A percentile compares a stretch with the other conserved stretches of the same genome.
Evolutionary conservation across 2,113 vertebrate genomes (phyloP).

Genomic region (Pachyramphus minor): DNA sequence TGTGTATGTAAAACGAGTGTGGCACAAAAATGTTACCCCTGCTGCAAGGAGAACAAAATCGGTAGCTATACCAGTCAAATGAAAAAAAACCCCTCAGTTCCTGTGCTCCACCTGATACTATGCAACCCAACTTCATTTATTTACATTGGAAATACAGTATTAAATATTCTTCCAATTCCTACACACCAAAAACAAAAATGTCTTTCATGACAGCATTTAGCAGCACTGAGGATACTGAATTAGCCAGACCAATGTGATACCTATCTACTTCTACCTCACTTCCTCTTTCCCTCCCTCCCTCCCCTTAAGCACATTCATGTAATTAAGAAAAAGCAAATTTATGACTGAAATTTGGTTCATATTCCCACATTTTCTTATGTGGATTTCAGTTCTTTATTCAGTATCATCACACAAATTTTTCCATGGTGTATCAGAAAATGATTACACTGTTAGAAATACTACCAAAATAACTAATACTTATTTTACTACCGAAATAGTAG

Average conservation of each 20-base stretch:
- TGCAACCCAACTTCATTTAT: neutral
- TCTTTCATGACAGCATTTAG: neutral
- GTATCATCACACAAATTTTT: neutral
- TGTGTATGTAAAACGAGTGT: neutral
- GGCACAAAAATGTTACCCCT: neutral
- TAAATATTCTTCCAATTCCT: neutral
- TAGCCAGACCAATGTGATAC: neutral
- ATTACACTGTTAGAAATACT: neutral
- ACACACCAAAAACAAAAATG: neutral
- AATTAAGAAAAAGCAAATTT: neutral
- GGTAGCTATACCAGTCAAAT: neutral
- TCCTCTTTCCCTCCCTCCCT: neutral
- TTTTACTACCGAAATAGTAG: neutral
- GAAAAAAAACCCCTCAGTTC: neutral
- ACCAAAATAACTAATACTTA: neutral
- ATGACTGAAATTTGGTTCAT: neutral
- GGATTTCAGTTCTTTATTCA: neutral
- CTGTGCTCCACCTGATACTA: neutral
- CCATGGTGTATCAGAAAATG: neutral
- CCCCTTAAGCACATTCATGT: neutral
- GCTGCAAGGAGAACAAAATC: conserved; percentile 4
- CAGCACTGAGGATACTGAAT: neutral
- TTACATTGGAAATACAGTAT: neutral
- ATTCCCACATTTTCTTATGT: neutral
- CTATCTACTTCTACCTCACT: neutral